These are phyloP conservation scores for Ichneumon xanthorius DNA, from an alignment of 2,888 invertebrate species.

Conservation along the genomic window DNA sequence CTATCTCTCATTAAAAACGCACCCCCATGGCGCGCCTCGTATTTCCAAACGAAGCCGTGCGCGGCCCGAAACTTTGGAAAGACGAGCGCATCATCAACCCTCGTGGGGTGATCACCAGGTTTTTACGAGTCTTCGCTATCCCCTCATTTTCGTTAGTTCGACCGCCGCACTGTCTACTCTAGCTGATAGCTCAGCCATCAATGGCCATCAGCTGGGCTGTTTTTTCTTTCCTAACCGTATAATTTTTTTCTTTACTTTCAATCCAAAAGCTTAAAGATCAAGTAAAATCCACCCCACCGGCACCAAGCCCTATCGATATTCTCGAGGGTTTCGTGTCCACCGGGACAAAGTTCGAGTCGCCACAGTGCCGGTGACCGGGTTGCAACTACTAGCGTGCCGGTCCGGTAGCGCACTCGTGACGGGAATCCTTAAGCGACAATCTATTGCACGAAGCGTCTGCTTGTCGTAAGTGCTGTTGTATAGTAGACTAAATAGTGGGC, in stretches of 20 bases:
- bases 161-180: background rate
- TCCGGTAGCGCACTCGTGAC: conserved; percentile 62
- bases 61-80: conserved; percentile 35
- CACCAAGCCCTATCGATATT: conserved; percentile 4
- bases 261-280: background rate
- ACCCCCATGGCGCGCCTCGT: conserved; percentile 31
- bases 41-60: conserved; percentile 24
- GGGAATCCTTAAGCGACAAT: conserved; percentile 65
- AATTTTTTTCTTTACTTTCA: background rate
- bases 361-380: conserved; percentile 21
- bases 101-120: conserved; percentile 13
- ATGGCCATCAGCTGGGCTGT: background rate
- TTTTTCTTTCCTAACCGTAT: background rate
- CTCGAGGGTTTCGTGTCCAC: conserved; percentile 4
- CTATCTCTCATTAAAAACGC: conserved; percentile 48
- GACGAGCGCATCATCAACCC: conserved; percentile 20
- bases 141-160: background rate
- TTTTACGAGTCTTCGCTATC: conserved; percentile 7
- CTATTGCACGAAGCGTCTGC: conserved; percentile 57
- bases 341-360: conserved; percentile 26
- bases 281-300: background rate
- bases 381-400: background rate
- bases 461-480: conserved; percentile 25
- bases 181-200: background rate
- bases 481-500: background rate